A percentile compares a stretch with the other conserved stretches of the same genome.
Evolutionary conservation across 2,113 vertebrate genomes (phyloP).

Genomic region (Eulacestoma nigropectus): DNA sequence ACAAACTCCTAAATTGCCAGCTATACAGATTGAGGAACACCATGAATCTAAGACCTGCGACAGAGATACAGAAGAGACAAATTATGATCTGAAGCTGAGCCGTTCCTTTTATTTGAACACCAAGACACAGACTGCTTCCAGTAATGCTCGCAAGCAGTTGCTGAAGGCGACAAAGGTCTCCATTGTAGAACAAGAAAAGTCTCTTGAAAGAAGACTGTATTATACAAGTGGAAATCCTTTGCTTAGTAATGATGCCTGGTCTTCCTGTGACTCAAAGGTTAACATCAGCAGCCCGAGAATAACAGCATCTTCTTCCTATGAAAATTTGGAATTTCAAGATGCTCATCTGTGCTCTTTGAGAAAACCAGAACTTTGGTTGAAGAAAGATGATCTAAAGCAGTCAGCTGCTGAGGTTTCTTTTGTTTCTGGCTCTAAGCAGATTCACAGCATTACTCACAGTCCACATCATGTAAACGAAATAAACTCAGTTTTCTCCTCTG

Average conservation of each 20-base stretch:
- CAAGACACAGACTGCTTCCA: constrained; percentile 33
- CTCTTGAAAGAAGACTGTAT: neutral
- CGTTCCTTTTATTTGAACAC: constrained; percentile 69
- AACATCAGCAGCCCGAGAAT: constrained; percentile 62
- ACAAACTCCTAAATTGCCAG: constrained; percentile 38
- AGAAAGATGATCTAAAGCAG: constrained; percentile 54
- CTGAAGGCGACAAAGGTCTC: neutral
- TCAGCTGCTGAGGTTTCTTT: constrained; percentile 47
- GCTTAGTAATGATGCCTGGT: constrained; percentile 72
- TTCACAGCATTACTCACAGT: constrained; percentile 4
- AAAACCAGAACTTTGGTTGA: constrained; percentile 25
- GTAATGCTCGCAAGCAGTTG: neutral
- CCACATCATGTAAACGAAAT: neutral
- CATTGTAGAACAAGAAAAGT: neutral
- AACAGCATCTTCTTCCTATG: constrained; percentile 47
- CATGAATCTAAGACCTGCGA: neutral
- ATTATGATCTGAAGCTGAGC: constrained; percentile 12
- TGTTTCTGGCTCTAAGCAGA: constrained; percentile 17
- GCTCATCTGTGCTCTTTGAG: neutral
- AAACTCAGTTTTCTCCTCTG: constrained; percentile 19
- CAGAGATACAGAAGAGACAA: neutral
- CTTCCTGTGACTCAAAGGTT: constrained; percentile 71
- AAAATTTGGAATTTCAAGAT: constrained; percentile 47
- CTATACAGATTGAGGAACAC: neutral
- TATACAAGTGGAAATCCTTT: constrained; percentile 56